Percentiles rank a stretch among this genome's conserved stretches.
Evolutionary conservation across 2,113 vertebrate genomes (phyloP).

Genomic region (Tetrao urogallus): DNA sequence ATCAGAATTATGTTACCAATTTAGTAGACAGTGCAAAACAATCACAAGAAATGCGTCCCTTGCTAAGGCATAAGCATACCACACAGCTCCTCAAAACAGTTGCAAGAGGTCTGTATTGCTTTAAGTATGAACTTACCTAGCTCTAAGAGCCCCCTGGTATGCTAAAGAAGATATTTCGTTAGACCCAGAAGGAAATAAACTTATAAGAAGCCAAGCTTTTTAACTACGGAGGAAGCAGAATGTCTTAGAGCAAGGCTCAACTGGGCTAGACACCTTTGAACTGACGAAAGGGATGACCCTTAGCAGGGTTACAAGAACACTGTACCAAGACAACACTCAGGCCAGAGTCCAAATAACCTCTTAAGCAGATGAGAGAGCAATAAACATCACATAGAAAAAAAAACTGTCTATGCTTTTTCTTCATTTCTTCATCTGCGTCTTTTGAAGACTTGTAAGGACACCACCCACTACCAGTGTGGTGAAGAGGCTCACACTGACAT

Average conservation of each 20-base stretch:
- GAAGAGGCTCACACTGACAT: not conserved
- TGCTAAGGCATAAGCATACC: not conserved
- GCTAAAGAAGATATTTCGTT: not conserved
- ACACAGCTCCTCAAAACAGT: fast-evolving
- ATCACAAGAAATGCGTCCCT: fast-evolving
- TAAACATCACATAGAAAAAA: not conserved
- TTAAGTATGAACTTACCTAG: fast-evolving
- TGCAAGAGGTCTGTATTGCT: too few relatives aligned
- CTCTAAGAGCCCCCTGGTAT: too few relatives aligned
- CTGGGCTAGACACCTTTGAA: not conserved
- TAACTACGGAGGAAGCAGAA: not conserved
- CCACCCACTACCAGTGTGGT: not conserved
- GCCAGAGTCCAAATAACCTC: not conserved
- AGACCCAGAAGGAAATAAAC: fast-evolving
- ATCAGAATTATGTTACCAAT: not conserved
- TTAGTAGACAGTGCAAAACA: fast-evolving
- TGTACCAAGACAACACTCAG: not conserved
- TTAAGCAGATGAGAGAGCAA: not conserved
- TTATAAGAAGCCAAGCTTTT: not conserved
- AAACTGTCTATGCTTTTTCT: not conserved
- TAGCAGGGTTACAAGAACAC: not conserved
- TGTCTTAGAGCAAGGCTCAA: not conserved
- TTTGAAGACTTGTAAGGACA: not conserved
- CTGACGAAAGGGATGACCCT: not conserved
- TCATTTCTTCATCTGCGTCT: not conserved